Conservation (phyloP, 1,140 invertebrate genomes). For the Spodoptera litura region DNA sequence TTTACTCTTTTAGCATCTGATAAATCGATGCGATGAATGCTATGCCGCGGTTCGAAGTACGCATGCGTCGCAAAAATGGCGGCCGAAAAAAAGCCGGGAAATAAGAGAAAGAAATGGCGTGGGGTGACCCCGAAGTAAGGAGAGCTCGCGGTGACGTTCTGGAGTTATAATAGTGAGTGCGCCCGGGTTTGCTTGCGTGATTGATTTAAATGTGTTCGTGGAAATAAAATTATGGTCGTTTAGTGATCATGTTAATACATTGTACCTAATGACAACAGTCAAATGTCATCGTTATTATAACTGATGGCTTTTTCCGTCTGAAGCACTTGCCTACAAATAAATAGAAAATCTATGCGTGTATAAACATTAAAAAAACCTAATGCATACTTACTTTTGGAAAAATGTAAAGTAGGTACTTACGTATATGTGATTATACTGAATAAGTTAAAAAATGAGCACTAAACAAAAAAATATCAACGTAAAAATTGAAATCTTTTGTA, state of each 20-base stretch:
- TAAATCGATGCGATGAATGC: conserved; percentile 76
- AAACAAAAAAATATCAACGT: too few relatives aligned
- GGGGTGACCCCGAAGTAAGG: conserved; percentile 69
- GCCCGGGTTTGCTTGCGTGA: conserved; percentile 32
- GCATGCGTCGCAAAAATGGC: conserved; percentile 83
- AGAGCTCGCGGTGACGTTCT: conserved; percentile 62
- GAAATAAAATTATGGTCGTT: too few relatives aligned
- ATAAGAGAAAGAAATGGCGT: conserved; percentile 80
- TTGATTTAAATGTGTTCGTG: not conserved
- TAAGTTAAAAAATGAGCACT: not conserved
- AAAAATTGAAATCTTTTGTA: not conserved
- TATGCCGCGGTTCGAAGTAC: conserved; percentile 57
- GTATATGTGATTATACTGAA: too few relatives aligned
- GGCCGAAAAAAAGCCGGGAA: conserved; percentile 78
- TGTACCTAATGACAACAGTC: too few relatives aligned
- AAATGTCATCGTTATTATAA: too few relatives aligned
- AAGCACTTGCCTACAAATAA: too few relatives aligned
- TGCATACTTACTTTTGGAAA: too few relatives aligned
- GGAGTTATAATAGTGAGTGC: conserved; percentile 45
- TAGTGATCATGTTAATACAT: too few relatives aligned
- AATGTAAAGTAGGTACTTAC: too few relatives aligned
- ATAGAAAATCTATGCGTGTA: too few relatives aligned
- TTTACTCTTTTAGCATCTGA: conserved; percentile 69
- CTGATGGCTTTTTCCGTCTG: too few relatives aligned
- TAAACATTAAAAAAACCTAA: too few relatives aligned